Evolutionary conservation across 2,797 vertebrate species (phyloP).

Genomic region (Chaenodraco wilsoni): DNA sequence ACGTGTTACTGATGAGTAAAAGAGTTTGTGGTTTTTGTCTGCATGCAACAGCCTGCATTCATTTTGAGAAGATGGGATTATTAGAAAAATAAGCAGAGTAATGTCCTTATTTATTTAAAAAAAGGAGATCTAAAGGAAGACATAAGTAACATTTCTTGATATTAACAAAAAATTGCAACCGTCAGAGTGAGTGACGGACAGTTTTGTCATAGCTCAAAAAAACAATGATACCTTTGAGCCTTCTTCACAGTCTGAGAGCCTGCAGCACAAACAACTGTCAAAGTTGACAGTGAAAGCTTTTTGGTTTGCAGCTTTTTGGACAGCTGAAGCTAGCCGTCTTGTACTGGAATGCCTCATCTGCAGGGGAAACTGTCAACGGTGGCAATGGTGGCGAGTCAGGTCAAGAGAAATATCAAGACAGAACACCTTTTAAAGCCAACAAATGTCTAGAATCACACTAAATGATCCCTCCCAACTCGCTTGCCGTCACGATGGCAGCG

Average conservation of each 20-base stretch:
- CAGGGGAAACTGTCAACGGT: slow-evolving; percentile 1
- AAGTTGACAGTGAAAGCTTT: not conserved
- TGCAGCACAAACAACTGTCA: not conserved
- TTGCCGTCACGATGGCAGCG: too few species aligned
- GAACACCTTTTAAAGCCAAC: not conserved
- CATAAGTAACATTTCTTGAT: not conserved
- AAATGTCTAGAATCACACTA: too few species aligned
- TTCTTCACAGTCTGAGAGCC: not conserved
- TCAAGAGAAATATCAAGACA: not conserved
- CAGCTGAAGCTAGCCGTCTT: not conserved
- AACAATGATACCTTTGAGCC: not conserved
- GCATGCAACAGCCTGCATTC: slow-evolving; percentile 4
- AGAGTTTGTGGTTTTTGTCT: not conserved
- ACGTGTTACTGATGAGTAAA: slow-evolving; percentile 13
- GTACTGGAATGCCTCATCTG: slow-evolving; percentile 4
- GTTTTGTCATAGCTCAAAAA: not conserved
- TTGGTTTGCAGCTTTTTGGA: not conserved
- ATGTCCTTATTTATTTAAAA: too few species aligned
- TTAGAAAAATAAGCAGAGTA: not conserved
- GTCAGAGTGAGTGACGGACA: not conserved
- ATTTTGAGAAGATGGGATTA: not conserved
- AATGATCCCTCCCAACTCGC: too few species aligned
- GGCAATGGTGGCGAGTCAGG: not conserved
- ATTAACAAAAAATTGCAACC: not conserved
- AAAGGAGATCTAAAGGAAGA: not conserved